Conservation (phyloP, 2,888 invertebrate genomes). For the Incurvaria masculella region DNA sequence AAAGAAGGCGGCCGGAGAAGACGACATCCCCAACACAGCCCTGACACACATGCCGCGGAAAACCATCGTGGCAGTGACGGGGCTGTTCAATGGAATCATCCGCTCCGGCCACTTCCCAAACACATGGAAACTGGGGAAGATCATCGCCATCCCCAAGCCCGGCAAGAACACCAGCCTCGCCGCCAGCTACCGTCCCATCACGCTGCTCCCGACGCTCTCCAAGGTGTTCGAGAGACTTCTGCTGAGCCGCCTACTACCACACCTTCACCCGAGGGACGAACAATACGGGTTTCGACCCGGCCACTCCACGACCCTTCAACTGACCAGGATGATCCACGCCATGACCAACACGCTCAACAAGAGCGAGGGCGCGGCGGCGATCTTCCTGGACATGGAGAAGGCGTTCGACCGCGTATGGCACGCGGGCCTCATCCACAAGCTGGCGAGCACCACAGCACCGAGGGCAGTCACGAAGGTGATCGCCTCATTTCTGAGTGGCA, state of each 20-base stretch:
- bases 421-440: slow-evolving; percentile 19
- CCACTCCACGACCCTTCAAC: slow-evolving; percentile 6
- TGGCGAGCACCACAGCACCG: slow-evolving; percentile 5
- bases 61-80: too few species aligned
- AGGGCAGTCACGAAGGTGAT: slow-evolving; percentile 15
- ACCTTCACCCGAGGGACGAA: neutral
- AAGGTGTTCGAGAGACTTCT: neutral
- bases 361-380: slow-evolving; percentile 11
- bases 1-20: too few species aligned
- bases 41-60: too few species aligned
- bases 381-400: slow-evolving; percentile 21
- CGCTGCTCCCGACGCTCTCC: neutral
- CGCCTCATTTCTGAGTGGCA: slow-evolving; percentile 15
- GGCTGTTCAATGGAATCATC: too few species aligned
- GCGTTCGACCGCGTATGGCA: slow-evolving; percentile 24
- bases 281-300: neutral
- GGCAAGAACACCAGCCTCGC: too few species aligned
- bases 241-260: neutral
- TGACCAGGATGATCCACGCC: slow-evolving; percentile 18
- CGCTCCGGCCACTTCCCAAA: too few species aligned
- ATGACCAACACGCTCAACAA: slow-evolving; percentile 13
- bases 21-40: too few species aligned
- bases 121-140: too few species aligned
- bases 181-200: too few species aligned
- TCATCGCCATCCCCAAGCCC: too few species aligned